A percentile compares a stretch with the other conserved stretches of the same genome.
These are phyloP conservation scores for Anomalospiza imberbis DNA, from an alignment of 2,797 vertebrate species.

Conservation along the genomic window DNA sequence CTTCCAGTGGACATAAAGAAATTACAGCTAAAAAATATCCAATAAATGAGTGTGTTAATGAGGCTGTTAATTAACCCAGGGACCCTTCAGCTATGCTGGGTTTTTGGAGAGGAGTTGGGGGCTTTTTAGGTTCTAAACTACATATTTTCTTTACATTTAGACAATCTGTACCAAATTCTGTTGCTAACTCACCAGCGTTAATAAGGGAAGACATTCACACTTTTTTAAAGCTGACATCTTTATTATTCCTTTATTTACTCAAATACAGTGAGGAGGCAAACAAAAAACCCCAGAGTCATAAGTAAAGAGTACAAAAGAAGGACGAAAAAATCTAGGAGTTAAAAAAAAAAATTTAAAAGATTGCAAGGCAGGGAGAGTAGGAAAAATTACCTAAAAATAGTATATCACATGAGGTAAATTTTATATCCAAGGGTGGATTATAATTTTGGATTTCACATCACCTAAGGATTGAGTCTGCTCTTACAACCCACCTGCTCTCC, in stretches of 20 bases:
- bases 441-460: background rate
- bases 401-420: background rate
- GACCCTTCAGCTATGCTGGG: background rate
- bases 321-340: background rate
- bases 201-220: background rate
- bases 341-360: background rate
- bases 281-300: background rate
- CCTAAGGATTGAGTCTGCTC: background rate
- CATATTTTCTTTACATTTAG: background rate
- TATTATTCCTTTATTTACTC: background rate
- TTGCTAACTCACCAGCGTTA: background rate
- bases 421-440: background rate
- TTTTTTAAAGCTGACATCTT: background rate
- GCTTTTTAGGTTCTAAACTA: background rate
- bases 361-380: background rate
- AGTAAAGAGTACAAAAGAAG: background rate
- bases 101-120: background rate
- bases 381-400: background rate
- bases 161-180: background rate
- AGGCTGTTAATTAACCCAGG: background rate
- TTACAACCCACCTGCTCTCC: background rate
- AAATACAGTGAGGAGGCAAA: background rate
- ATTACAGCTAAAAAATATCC: background rate
- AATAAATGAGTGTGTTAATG: background rate
- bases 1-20: background rate